These are phyloP conservation scores for Cepaea hortensis DNA, from an alignment of 2,888 invertebrate species.

Conservation along the genomic window DNA sequence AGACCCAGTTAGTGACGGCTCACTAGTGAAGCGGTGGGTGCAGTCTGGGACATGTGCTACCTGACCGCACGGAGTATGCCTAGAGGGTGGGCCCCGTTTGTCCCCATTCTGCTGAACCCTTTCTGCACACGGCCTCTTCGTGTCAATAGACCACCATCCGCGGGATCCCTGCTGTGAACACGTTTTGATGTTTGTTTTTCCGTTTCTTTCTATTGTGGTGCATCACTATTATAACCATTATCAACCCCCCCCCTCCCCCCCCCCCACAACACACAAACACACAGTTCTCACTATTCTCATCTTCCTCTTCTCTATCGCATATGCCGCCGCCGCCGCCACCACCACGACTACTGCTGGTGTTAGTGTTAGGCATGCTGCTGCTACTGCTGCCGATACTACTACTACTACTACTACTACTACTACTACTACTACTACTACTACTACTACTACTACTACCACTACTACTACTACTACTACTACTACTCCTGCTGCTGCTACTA, in stretches of 20 bases:
- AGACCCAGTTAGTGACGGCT: too few relatives aligned
- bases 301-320: background rate
- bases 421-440: conserved; percentile 28
- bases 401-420: background rate
- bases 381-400: background rate
- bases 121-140: too few relatives aligned
- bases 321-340: background rate
- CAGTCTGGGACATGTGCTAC: too few relatives aligned
- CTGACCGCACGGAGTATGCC: too few relatives aligned
- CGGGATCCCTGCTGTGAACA: too few relatives aligned
- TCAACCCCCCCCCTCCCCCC: too few relatives aligned
- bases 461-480: conserved; percentile 29
- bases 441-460: conserved; percentile 21
- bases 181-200: too few relatives aligned
- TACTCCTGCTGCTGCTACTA: conserved; percentile 16
- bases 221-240: background rate
- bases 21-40: too few relatives aligned
- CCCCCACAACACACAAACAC: background rate
- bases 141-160: too few relatives aligned
- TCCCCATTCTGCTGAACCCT: too few relatives aligned
- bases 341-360: background rate
- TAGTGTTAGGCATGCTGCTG: background rate
- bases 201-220: too few relatives aligned
- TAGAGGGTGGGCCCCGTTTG: too few relatives aligned
- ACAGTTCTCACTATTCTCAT: background rate